These are phyloP conservation scores for Nycticryphes semicollaris DNA, from an alignment of 2,113 vertebrate species.

Conservation along the genomic window DNA sequence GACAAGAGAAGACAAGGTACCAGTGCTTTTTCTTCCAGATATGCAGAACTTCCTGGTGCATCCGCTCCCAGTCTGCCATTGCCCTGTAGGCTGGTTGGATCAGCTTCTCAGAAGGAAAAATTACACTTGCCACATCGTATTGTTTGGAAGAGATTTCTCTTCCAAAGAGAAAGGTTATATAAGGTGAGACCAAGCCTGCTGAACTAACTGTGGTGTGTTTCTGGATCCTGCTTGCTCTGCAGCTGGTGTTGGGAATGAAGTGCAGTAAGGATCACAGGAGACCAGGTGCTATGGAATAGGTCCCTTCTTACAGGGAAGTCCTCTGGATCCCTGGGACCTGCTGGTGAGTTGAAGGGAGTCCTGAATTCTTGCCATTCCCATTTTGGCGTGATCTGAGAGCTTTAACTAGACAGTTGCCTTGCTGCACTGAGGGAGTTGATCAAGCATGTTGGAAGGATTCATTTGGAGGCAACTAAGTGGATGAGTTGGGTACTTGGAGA, in stretches of 20 bases:
- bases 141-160: background rate
- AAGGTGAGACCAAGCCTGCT: background rate
- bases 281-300: background rate
- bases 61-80: background rate
- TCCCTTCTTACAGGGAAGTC: background rate
- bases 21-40: background rate
- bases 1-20: background rate
- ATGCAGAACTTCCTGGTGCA: background rate
- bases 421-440: background rate
- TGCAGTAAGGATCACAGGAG: background rate
- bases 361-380: background rate
- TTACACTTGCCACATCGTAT: background rate
- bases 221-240: background rate
- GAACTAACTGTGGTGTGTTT: background rate
- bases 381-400: background rate
- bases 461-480: slow-evolving; percentile 27
- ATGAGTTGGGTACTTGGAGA: slow-evolving; percentile 35
- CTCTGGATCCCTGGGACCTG: background rate
- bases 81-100: background rate
- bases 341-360: background rate
- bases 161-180: background rate
- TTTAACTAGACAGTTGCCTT: background rate
- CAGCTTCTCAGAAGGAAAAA: background rate
- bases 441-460: background rate
- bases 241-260: background rate